phyloP scores from a whole-genome alignment of 37 sponge, comb jelly and placozoan genomes.

The Eunapius fragilis region DNA sequence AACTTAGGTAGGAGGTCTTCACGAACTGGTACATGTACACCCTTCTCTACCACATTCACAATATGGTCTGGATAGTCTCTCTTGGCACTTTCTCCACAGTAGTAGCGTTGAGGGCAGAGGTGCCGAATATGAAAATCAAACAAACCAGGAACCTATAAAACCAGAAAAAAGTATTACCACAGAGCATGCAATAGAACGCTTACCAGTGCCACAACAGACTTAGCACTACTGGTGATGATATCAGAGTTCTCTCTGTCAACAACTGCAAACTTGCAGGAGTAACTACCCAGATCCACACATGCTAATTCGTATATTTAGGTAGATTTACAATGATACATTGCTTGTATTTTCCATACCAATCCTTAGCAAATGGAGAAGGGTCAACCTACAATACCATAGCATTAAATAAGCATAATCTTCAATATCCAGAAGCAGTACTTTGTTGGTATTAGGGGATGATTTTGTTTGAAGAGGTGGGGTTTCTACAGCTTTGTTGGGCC shows the following conservation, averaged over 20 bases:
- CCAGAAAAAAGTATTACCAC: background rate
- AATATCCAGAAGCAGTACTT: background rate
- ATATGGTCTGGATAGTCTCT: background rate
- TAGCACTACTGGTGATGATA: conserved; percentile 3
- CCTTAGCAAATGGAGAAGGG: conserved; percentile 21
- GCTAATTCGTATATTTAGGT: background rate
- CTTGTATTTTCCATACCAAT: conserved; percentile 45
- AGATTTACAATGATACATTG: conserved; percentile 1
- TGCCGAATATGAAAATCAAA: conserved; percentile 41
- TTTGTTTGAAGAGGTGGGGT: background rate
- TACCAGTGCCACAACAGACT: conserved; percentile 27
- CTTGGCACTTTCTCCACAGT: conserved; percentile 42
- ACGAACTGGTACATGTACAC: conserved; percentile 1
- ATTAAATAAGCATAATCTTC: too few relatives aligned
- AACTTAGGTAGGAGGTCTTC: conserved; percentile 17
- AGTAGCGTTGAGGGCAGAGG: conserved; percentile 7
- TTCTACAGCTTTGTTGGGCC: conserved; percentile 3
- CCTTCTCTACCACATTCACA: conserved; percentile 19
- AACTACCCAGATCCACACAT: conserved; percentile 29
- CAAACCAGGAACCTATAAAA: conserved; percentile 31
- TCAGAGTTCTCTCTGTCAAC: background rate
- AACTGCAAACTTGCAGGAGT: conserved; percentile 36
- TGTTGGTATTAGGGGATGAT: background rate
- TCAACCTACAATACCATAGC: background rate
- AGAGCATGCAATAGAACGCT: background rate